Evolutionary conservation across 2,888 invertebrate genomes (phyloP).

Genomic region (Sphaerophoria rueppellii): DNA sequence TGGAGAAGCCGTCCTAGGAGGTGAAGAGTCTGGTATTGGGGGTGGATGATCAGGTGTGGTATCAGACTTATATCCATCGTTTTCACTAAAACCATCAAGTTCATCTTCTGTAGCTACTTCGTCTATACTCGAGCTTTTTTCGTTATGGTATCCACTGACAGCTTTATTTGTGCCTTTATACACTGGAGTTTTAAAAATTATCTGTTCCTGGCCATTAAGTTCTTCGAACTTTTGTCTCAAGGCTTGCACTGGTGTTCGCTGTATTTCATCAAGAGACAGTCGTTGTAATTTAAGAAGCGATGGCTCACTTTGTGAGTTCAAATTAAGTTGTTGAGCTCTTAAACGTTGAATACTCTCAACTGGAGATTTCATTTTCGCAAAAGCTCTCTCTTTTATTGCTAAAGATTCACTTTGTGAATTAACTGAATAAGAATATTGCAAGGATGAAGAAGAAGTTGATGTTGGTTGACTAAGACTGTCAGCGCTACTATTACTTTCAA

Average conservation of each 20-base stretch:
- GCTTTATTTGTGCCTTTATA: conserved; percentile 43
- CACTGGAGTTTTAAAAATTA: conserved; percentile 74
- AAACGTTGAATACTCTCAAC: conserved; percentile 44
- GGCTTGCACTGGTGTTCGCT: conserved; percentile 51
- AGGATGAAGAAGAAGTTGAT: conserved; percentile 74
- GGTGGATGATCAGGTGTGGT: conserved; percentile 22
- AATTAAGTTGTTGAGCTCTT: conserved; percentile 36
- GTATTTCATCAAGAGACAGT: conserved; percentile 58
- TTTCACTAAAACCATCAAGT: conserved; percentile 77
- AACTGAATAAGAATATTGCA: conserved; percentile 79
- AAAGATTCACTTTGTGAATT: conserved; percentile 79
- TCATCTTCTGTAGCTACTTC: conserved; percentile 81
- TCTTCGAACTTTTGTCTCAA: conserved; percentile 77
- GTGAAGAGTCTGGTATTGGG: conserved; percentile 57
- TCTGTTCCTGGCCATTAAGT: conserved; percentile 75
- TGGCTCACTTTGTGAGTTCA: conserved; percentile 57
- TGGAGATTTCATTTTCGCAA: conserved; percentile 76
- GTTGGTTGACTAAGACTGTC: conserved; percentile 59
- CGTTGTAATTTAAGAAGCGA: conserved; percentile 56
- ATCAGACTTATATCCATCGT: conserved; percentile 21
- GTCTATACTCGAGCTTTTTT: conserved; percentile 75
- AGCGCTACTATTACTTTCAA: conserved; percentile 63
- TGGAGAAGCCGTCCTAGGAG: conserved; percentile 45
- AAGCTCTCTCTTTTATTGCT: conserved; percentile 77
- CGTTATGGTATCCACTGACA: conserved; percentile 33